Base-by-base conservation (phyloP, 1,140 invertebrate genomes). In the Mactra quadrangularis region DNA sequence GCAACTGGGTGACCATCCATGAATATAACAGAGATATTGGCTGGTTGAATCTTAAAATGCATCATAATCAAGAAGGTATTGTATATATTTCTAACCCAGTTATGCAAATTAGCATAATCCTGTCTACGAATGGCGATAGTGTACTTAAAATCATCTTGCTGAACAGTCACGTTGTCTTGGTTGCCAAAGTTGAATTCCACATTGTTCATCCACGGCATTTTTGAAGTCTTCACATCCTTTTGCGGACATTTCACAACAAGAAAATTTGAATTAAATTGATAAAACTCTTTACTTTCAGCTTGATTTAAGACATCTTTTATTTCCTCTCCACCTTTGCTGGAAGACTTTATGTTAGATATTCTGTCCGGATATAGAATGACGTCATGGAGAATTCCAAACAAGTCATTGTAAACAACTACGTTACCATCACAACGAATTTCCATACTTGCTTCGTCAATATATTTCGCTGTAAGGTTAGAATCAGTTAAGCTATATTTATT, bases 41-140 rank as follows among this genome's bases (percentile, higher is more conserved):
- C 53, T 27, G 89, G 86, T 27, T 85, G 70, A 38, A 82, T 45
- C 50, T 86, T 84, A 70, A 92, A 90, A 38, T 88, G 78, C 19
- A 87, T 60, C 83, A 89, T 87, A 29, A 91, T 78, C 19, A 92
- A 71, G 70, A 90, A 92, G 19, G 88, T 88, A 59, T 91, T 91
- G 79, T 88, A 91, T 50, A 87, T 89, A 76, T 91, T 89, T 13
- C 90, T 89, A 78, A 91, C 88, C 22, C 89, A 89, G 84, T 92
- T 90, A 77, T 91, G 91, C 11, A 91, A 66, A 81, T 92, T 92
- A 11, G 86, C 91, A 79, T 91, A 92, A 60, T 92, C 91, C 66
- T 89, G 89, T 27, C 91, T 71, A 29, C 74, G 57, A 2, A 89
- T 66, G 31, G 86, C 89, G 53, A 78, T 15, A 33, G 29, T 45